Percentiles rank a stretch among this genome's conserved stretches.
These are phyloP conservation scores for Sciurus carolinensis DNA, from an alignment of 2,797 vertebrate species.

Conservation along the genomic window DNA sequence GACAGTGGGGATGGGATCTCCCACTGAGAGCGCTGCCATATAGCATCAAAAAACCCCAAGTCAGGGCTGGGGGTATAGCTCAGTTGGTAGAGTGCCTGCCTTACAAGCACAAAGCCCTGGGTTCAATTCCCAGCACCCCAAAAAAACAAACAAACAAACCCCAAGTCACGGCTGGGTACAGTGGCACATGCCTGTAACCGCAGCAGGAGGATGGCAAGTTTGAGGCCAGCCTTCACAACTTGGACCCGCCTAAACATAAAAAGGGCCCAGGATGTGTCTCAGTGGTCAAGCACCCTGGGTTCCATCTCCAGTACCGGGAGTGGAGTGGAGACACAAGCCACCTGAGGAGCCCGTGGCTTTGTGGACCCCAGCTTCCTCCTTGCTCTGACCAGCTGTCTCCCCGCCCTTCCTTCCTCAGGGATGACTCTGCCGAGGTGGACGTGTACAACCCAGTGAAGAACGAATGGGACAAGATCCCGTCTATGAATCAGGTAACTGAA, in stretches of 20 bases:
- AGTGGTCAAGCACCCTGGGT: too few species aligned
- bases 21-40: not conserved
- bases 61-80: too few species aligned
- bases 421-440: slow-evolving; percentile 97
- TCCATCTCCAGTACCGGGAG: not conserved
- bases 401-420: slow-evolving; percentile 87
- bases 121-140: too few species aligned
- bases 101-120: too few species aligned
- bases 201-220: not conserved
- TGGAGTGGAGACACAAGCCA: too few species aligned
- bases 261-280: too few species aligned
- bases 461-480: slow-evolving; percentile 96
- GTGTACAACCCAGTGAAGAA: slow-evolving; percentile 96
- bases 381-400: not conserved
- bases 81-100: too few species aligned
- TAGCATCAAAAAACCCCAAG: not conserved
- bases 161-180: too few species aligned
- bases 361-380: not conserved
- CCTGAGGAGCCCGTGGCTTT: not conserved
- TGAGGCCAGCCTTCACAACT: not conserved
- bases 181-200: not conserved
- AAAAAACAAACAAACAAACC: too few species aligned
- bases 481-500: slow-evolving; percentile 96
- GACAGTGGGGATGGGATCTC: not conserved
- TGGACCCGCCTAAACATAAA: too few species aligned